Conservation (phyloP, 2,888 invertebrate species). For the Pseudococcus jackbeardsleyi region DNA sequence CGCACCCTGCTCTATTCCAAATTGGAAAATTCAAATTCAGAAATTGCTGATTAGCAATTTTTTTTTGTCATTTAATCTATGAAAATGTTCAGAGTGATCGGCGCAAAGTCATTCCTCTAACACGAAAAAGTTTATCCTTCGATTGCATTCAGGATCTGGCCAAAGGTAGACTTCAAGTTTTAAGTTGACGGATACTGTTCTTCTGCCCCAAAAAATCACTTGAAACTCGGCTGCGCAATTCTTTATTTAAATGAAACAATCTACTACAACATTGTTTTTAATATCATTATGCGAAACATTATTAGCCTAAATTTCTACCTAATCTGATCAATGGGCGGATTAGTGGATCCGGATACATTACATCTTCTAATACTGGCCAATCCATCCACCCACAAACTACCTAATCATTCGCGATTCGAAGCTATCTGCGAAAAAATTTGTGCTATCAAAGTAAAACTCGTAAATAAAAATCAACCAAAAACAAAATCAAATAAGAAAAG, state of each 20-base stretch:
- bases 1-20: too few species aligned
- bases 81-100: too few species aligned
- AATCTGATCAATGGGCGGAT: not conserved
- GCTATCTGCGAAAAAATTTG: constrained; percentile 46
- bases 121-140: too few species aligned
- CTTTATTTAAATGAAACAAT: constrained; percentile 23
- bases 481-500: not conserved
- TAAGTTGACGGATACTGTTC: too few species aligned
- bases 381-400: not conserved
- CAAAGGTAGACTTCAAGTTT: too few species aligned
- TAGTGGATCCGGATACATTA: not conserved
- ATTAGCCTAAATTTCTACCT: constrained; percentile 24
- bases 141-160: too few species aligned
- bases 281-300: not conserved
- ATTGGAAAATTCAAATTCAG: too few species aligned
- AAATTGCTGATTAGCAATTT: too few species aligned
- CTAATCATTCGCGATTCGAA: constrained; percentile 5
- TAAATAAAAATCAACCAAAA: constrained; percentile 18
- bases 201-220: too few species aligned
- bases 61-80: too few species aligned
- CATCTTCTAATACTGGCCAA: not conserved
- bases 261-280: not conserved
- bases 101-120: too few species aligned
- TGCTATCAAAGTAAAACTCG: constrained; percentile 20
- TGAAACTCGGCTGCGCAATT: constrained; percentile 22